These are phyloP conservation scores for Tanypteryx hageni DNA, from an alignment of 2,888 invertebrate genomes.

Conservation along the genomic window DNA sequence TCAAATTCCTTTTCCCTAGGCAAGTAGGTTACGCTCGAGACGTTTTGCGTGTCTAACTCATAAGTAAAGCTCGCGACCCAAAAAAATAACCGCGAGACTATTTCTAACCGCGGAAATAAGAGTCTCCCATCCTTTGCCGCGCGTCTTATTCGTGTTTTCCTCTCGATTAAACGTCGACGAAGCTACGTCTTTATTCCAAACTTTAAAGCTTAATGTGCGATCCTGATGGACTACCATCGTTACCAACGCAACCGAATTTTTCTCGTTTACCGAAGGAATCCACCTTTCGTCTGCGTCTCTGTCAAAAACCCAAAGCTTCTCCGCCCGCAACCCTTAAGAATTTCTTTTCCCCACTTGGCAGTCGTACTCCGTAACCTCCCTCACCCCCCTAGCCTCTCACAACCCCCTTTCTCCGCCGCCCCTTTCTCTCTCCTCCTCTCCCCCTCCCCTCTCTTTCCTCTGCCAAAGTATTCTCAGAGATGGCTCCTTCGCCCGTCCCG, in stretches of 20 bases:
- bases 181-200: neutral
- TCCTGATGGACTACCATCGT: neutral
- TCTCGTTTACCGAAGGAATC: neutral
- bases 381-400: slow-evolving; percentile 32
- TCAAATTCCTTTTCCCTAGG: slow-evolving; percentile 18
- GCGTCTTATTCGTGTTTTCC: neutral
- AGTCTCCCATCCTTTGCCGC: neutral
- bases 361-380: slow-evolving; percentile 37
- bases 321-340: slow-evolving; percentile 22
- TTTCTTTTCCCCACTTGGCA: slow-evolving; percentile 59
- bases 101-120: neutral
- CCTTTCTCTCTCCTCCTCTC: neutral
- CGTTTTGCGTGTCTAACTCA: slow-evolving; percentile 7
- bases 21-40: slow-evolving; percentile 11
- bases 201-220: neutral
- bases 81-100: slow-evolving; percentile 21
- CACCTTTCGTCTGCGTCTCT: neutral
- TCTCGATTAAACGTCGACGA: neutral
- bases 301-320: neutral
- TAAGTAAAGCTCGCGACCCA: slow-evolving; percentile 9
- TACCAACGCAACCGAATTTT: neutral
- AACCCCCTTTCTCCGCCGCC: neutral
- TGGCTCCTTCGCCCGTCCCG: slow-evolving; percentile 57
- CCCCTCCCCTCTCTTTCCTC: slow-evolving; percentile 26
- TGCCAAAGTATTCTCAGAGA: slow-evolving; percentile 63